Conservation (phyloP, 2,888 invertebrate species). For the Marronus borbonicus region DNA sequence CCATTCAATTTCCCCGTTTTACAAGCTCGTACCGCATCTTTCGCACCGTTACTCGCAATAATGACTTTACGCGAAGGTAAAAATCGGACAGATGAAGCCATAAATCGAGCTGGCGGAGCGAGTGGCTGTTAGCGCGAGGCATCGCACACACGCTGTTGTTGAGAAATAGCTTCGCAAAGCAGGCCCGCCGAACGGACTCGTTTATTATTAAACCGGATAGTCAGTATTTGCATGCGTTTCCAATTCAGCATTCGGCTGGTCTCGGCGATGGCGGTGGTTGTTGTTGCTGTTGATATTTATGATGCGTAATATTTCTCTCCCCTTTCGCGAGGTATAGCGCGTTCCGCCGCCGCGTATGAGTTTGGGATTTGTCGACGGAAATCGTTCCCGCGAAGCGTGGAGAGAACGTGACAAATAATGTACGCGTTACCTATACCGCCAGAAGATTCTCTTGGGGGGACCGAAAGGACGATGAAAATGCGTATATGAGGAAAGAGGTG, state of each 20-base stretch:
- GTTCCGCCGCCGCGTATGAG: not conserved
- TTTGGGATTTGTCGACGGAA: constrained; percentile 26
- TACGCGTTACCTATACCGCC: not conserved
- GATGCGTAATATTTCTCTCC: constrained; percentile 24
- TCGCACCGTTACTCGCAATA: not conserved
- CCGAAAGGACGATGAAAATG: too few relatives aligned
- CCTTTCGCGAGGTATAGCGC: not conserved
- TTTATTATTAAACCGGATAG: constrained; percentile 34
- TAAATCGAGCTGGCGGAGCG: constrained; percentile 5
- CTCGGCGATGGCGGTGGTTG: constrained; percentile 3
- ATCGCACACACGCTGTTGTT: not conserved
- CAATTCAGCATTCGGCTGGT: constrained; percentile 4
- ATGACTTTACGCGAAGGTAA: constrained; percentile 1
- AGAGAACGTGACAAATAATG: constrained; percentile 29
- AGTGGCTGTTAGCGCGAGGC: not conserved
- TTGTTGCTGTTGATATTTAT: constrained; percentile 27
- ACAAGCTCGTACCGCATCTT: not conserved
- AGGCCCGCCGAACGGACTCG: constrained; percentile 20
- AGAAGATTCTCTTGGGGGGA: too few relatives aligned
- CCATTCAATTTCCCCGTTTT: not conserved
- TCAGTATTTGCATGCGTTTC: constrained; percentile 28
- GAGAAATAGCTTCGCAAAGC: constrained; percentile 8
- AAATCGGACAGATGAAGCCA: constrained; percentile 24
- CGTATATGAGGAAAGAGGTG: too few relatives aligned
- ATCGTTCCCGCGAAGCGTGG: constrained; percentile 17